Percentiles rank a stretch among this genome's conserved stretches.
phyloP scores from a whole-genome alignment of 2,888 invertebrate genomes.

The Campoplex capitator region DNA sequence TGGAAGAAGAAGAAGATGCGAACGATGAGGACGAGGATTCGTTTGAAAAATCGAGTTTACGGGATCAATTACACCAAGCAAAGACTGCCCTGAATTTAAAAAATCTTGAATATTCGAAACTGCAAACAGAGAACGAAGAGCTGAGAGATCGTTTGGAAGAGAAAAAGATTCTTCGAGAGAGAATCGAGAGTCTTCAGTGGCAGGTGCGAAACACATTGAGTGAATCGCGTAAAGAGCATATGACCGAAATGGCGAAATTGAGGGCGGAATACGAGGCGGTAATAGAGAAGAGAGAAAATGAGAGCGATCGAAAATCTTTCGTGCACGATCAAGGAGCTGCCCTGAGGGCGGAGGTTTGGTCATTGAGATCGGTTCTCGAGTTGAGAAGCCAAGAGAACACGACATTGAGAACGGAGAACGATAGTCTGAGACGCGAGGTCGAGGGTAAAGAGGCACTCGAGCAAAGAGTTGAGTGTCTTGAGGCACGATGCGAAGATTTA shows the following conservation, averaged over 20 bases:
- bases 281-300: conserved; percentile 85
- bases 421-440: conserved; percentile 90
- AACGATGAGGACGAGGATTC: conserved; percentile 29
- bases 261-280: conserved; percentile 86
- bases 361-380: conserved; percentile 94
- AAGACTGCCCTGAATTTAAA: conserved; percentile 94
- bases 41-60: conserved; percentile 79
- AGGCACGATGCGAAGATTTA: conserved; percentile 95
- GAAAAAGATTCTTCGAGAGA: conserved; percentile 86
- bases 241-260: conserved; percentile 76
- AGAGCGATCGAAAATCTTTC: conserved; percentile 85
- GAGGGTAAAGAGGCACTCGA: conserved; percentile 90
- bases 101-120: conserved; percentile 92
- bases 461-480: conserved; percentile 91
- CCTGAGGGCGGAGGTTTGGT: conserved; percentile 91
- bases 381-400: conserved; percentile 94
- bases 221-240: conserved; percentile 79
- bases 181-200: conserved; percentile 74
- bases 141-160: conserved; percentile 90
- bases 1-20: background rate
- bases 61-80: conserved; percentile 91
- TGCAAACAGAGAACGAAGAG: conserved; percentile 89
- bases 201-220: conserved; percentile 76
- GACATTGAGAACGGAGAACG: conserved; percentile 90
- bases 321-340: conserved; percentile 85